These are phyloP conservation scores for Schizaphis graminum DNA, from an alignment of 2,888 invertebrate genomes.

Conservation along the genomic window DNA sequence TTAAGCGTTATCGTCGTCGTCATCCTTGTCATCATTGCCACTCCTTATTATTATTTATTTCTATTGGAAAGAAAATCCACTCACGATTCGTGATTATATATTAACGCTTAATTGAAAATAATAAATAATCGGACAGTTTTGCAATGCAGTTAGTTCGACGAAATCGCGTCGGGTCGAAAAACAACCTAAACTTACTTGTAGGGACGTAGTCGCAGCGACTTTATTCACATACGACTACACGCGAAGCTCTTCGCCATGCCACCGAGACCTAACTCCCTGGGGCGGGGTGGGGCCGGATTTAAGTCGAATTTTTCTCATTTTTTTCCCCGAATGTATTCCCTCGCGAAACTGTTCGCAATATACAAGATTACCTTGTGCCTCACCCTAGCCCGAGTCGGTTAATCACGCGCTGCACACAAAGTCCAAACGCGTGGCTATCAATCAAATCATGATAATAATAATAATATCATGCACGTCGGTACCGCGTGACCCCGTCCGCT, in stretches of 20 bases:
- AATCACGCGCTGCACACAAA: background rate
- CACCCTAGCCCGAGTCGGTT: background rate
- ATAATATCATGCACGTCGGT: background rate
- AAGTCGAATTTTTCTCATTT: background rate
- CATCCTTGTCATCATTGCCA: background rate
- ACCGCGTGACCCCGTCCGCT: background rate
- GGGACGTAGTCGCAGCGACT: background rate
- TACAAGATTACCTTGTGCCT: background rate
- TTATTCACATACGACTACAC: background rate
- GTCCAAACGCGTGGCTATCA: background rate
- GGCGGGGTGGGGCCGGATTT: background rate
- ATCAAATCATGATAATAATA: background rate
- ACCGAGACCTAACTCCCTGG: background rate
- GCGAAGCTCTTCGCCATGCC: background rate
- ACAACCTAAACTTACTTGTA: background rate
- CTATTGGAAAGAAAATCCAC: background rate
- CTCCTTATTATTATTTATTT: background rate
- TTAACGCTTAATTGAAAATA: constrained; percentile 10
- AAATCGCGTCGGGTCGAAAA: background rate
- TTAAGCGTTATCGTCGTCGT: background rate
- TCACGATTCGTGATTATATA: background rate
- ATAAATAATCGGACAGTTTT: constrained; percentile 7
- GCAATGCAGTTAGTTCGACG: background rate
- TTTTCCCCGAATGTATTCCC: background rate
- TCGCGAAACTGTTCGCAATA: background rate